phyloP scores from a whole-genome alignment of 2,113 vertebrate genomes.

The Gobio gobio region DNA sequence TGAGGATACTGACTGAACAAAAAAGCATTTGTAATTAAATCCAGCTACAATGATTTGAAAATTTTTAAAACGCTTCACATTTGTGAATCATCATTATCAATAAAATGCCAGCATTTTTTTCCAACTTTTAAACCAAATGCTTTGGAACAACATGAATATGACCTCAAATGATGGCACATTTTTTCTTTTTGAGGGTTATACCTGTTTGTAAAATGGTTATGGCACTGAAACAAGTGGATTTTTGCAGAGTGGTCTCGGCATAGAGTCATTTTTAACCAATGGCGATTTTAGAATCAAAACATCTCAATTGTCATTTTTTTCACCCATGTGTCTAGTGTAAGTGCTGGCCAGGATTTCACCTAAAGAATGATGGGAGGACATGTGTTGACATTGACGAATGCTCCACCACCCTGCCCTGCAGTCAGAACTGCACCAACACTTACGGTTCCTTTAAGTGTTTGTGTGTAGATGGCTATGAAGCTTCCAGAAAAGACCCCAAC shows the following conservation, averaged over 20 bases:
- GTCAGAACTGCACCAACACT: constrained; percentile 96
- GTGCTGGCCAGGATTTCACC: constrained; percentile 95
- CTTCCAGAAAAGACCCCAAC: constrained; percentile 83
- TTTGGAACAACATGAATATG: not conserved
- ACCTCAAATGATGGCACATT: not conserved
- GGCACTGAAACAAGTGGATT: not conserved
- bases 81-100: not conserved
- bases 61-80: not conserved
- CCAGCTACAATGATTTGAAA: not conserved
- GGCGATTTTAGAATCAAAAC: not conserved
- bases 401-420: constrained; percentile 89
- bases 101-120: not conserved
- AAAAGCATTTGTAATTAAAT: not conserved
- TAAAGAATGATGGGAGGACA: constrained; percentile 95
- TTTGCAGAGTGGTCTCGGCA: not conserved
- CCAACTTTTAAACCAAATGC: not conserved
- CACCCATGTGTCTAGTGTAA: constrained; percentile 83
- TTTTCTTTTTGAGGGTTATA: not conserved
- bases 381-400: constrained; percentile 96
- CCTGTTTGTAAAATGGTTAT: not conserved
- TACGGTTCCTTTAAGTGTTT: constrained; percentile 95
- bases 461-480: constrained; percentile 92
- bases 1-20: constrained; percentile 3
- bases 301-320: constrained; percentile 27
- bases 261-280: not conserved